A percentile compares a stretch with the other conserved stretches of the same genome.
Conservation (phyloP, 2,888 invertebrate species). For the Isotomurus palustris region DNA sequence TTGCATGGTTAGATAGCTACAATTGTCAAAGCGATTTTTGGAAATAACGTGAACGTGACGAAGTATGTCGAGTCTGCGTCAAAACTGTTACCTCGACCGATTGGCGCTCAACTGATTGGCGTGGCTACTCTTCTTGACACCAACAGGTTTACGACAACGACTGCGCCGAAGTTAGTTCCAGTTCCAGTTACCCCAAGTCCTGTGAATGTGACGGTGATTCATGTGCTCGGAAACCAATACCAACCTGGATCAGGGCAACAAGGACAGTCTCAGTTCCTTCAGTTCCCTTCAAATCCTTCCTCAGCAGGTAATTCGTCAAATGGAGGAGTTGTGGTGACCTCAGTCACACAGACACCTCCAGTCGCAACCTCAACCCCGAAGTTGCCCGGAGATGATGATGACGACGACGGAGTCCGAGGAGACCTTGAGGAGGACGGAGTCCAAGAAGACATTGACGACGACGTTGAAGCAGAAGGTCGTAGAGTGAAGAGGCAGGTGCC, state of each 20-base stretch:
- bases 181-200: not conserved
- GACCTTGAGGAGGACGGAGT: not conserved
- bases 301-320: not conserved
- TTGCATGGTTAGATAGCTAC: constrained; percentile 26
- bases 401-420: not conserved
- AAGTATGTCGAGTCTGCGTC: constrained; percentile 39
- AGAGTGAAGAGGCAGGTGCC: not conserved
- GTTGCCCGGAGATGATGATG: not conserved
- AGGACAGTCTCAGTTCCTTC: no score
- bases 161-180: constrained; percentile 7
- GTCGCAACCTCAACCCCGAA: not conserved
- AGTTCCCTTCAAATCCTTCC: not conserved
- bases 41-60: constrained; percentile 40
- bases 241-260: no score
- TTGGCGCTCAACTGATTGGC: constrained; percentile 35
- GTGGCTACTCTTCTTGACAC: constrained; percentile 39
- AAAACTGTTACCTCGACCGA: constrained; percentile 30
- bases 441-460: constrained; percentile 27
- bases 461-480: not conserved
- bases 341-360: not conserved
- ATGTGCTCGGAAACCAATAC: no score
- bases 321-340: not conserved
- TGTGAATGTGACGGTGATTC: not conserved
- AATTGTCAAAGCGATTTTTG: constrained; percentile 40
- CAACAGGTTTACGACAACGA: constrained; percentile 25